Base-by-base conservation (phyloP, 1,140 invertebrate species). In the Zaprionus kolodkinae region DNA sequence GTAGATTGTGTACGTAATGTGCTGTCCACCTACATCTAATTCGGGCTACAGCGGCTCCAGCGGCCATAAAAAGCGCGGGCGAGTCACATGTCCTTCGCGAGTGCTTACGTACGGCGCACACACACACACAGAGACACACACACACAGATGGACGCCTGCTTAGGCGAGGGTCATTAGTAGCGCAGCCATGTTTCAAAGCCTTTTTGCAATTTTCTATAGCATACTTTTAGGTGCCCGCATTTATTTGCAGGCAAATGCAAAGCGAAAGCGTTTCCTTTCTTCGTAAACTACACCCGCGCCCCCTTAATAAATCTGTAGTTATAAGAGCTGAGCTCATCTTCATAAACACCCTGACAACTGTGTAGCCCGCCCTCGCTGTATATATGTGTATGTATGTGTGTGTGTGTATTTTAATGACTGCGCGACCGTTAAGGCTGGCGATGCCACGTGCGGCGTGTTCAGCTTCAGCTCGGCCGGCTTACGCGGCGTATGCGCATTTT, bases 401-500 rank as follows among this genome's bases (percentile, higher is more conserved):
- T 63, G 35, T 38, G 50, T 66, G 45, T 71, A 70, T 78, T 88
- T 89, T 89, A 81, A 89, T 85, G 85, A 74, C 75, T 85, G 72
- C 64, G 78, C 75, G 84, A 72, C 79, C 70, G 71, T 59, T 35
- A 57, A 25, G 43, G 72, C 76, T 81, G 65, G 54, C 33, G 56
- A 15, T 15, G 70, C 63, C 75, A 75, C 67, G 72, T 71, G 84
- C 71, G 78, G 78, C 84, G 71, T 85, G 83, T 82, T 52, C 79
- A 72, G 55, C 59, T 52, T 78, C 76, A 66, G 72, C 43, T 76
- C 77, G 73, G 38, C 25, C 72, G 80, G 83, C 84, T 87, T 87
- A 88, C 80, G 84, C 71, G 68, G 77, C 77, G 85, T 89, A 89
- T 89, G 72, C 72, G 85, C 81, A 69, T 77, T 73, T 90, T 89